Evolutionary conservation across 2,888 invertebrate species (phyloP), one percentile per base, ranked within the genome.

Genomic region (Troglohyphantes excavatus): DNA sequence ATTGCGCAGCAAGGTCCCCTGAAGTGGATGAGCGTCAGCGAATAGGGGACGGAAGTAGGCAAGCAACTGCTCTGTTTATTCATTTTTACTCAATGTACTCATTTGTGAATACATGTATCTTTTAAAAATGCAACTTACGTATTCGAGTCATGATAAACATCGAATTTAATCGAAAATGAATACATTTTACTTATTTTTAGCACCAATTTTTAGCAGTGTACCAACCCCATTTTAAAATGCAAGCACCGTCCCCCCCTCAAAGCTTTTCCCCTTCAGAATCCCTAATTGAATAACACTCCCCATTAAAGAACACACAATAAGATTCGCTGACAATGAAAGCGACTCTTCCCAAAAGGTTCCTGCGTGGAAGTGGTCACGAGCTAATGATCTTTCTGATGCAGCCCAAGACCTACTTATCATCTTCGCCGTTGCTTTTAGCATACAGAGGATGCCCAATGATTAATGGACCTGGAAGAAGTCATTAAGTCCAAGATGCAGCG

Each of bases 401-500:
- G 3, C 53, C n/a, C 0, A 0, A 13, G n/a, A 53, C 53, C 53
- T 53, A 53, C 53, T 53, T 53, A 53, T 53, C 53, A 53, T 53
- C 53, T 53, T 53, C 53, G 9, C 39, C 39, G 39, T 13, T 39
- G 39, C 53, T 53, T 53, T 53, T 53, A 53, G 53, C 53, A 53
- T 53, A n/a, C 53, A 68, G 68, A 19, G 59, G 85, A 78, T 61
- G 61, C 43, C 6, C 59, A 70, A 68, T 70, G 76, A 78, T 78
- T 73, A 78, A 86, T 70, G 72, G 78, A 59, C 29, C n/a, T 21
- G 19, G 63, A 61, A 29, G 61, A 81, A 88, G 87, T 78, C 87
- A 88, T 88, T 88, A 88, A 75, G 65, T 65, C 43, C 63, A 21
- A 81, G 81, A 72, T 65, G 63, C 72, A 87, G n/a, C n/a, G n/a